Conservation (phyloP, 2,888 invertebrate genomes). For the Tetranychus piercei region DNA sequence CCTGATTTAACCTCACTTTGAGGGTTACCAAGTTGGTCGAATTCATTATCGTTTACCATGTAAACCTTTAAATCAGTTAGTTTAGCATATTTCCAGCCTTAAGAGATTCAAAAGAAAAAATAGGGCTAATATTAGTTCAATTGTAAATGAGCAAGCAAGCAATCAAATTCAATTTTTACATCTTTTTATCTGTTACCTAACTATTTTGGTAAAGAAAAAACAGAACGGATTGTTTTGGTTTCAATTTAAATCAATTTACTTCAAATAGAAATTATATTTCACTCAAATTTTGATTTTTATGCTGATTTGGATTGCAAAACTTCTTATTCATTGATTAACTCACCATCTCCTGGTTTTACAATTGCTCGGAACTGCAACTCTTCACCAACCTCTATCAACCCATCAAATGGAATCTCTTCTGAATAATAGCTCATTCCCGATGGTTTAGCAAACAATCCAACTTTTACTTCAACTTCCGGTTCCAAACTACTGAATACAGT, state of each 20-base stretch:
- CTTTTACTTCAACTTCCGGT: conserved; percentile 29
- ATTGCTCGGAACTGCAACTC: conserved; percentile 29
- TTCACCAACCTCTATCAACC: conserved; percentile 29
- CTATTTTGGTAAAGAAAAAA: background rate
- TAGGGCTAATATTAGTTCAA: too few species aligned
- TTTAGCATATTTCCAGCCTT: conserved; percentile 30
- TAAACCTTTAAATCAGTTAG: conserved; percentile 29
- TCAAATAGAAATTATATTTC: background rate
- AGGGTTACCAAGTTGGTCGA: background rate
- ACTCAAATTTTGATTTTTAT: background rate
- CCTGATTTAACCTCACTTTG: background rate
- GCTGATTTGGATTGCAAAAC: too few species aligned
- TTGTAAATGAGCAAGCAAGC: too few species aligned
- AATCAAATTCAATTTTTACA: too few species aligned
- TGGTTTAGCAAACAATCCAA: conserved; percentile 29
- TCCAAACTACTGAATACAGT: conserved; percentile 28
- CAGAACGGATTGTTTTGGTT: background rate
- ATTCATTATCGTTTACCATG: background rate
- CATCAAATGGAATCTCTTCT: conserved; percentile 29
- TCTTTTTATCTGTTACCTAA: background rate
- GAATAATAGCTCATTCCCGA: conserved; percentile 28
- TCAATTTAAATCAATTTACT: background rate
- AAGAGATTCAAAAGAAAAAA: background rate
- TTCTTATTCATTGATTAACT: conserved; percentile 2
- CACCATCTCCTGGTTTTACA: conserved; percentile 29